These are phyloP conservation scores for Chaetura pelagica DNA, from an alignment of 2,113 vertebrate genomes.

Conservation along the genomic window DNA sequence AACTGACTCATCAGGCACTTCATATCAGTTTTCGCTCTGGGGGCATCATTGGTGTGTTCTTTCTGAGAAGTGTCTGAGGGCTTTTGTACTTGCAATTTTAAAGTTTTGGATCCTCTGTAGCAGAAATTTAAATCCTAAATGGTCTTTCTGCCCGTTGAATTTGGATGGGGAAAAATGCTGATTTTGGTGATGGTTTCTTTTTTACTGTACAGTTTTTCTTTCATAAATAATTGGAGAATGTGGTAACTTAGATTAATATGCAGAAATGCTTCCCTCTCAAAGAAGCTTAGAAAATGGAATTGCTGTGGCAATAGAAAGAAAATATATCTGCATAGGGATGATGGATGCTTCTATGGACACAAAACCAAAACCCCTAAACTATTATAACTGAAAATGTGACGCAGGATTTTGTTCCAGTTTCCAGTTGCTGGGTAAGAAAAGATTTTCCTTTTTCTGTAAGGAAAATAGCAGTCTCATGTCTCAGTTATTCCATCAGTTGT, in stretches of 20 bases:
- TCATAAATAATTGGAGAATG: not conserved
- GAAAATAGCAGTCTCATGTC: not conserved
- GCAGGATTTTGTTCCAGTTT: not conserved
- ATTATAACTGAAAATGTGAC: not conserved
- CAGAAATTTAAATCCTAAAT: not conserved
- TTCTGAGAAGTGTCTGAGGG: not conserved
- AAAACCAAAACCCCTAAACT: not conserved
- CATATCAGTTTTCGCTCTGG: rapidly evolving
- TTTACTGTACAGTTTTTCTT: not conserved
- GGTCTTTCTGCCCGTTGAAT: not conserved
- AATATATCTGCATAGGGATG: not conserved
- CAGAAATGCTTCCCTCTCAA: not conserved
- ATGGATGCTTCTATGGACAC: not conserved
- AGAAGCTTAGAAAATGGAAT: not conserved
- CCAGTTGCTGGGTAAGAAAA: not conserved
- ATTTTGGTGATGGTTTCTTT: not conserved
- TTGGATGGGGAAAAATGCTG: not conserved
- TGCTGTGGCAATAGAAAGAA: not conserved
- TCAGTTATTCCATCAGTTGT: not conserved
- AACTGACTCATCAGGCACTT: not conserved
- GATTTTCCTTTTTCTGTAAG: not conserved
- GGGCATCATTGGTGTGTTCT: rapidly evolving
- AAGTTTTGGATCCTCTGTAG: not conserved
- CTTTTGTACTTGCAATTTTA: not conserved
- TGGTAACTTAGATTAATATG: not conserved